Base-by-base conservation (phyloP, 2,888 invertebrate species). In the Notocelia uddmanniana region DNA sequence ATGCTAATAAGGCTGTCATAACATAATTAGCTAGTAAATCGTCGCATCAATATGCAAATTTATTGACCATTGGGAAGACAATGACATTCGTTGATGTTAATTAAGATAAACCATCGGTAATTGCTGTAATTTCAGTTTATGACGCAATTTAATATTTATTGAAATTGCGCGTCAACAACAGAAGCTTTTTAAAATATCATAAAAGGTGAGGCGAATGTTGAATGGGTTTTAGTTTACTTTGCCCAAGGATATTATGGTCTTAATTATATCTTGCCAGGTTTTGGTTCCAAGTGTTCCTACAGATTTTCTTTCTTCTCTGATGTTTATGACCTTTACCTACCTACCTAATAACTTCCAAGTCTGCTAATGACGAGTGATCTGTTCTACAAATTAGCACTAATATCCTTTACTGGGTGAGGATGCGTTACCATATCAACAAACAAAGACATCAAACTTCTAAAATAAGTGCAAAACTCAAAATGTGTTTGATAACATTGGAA, bases 81-180 rank as follows among this genome's bases (percentile, higher is more conserved):
- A 71, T 71, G 59, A 71, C 71, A 67, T n/a, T 71, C 62, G 60
- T 60, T 59, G 72, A 72, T 72, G 72, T 68, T 72, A 72, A 72
- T 72, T 72, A 72, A 62, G 72, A 72, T 72, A 68, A 72, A 72
- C 55, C 60, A 31, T 45, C 48, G 60, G 34, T 72, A 72, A 72
- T 72, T 72, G 62, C 48, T n/a, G 34, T 72, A 72, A 62, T 68
- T 55, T 37, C 50, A 26, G 54, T 37, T 66, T 67, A 60, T 54
- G 71, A 2, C 60, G 23, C 68, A 68, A 72, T 72, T 68, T 68
- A 62, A 68, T 72, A 68, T 72, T 72, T 72, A 68, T 62, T 68
- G 68, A 50, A 68, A 55, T 19, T 55, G 31, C 45, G 23, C 13
- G 68, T 68, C 55, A 67, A 57, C 57, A 67, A 11, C 18, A 19